Evolutionary conservation across 1,140 invertebrate genomes (phyloP).

Genomic region (Eupeodes corollae): DNA sequence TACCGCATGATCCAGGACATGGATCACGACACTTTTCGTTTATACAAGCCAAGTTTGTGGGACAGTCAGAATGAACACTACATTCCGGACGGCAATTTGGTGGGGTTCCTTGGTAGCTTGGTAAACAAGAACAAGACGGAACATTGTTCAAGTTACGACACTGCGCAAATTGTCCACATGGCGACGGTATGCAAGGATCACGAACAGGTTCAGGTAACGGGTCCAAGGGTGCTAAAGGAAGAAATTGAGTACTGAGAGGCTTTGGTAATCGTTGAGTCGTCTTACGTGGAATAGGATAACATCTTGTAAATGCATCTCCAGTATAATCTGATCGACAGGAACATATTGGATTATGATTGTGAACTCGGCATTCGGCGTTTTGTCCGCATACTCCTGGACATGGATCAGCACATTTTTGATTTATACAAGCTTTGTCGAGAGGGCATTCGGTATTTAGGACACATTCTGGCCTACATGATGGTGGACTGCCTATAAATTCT

Average conservation of each 20-base stretch:
- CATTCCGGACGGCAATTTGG: constrained; percentile 60
- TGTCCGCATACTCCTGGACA: constrained; percentile 67
- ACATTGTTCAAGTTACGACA: constrained; percentile 58
- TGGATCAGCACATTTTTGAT: constrained; percentile 70
- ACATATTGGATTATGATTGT: constrained; percentile 69
- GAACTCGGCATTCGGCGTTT: constrained; percentile 64
- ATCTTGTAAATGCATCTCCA: constrained; percentile 68
- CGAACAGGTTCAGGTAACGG: constrained; percentile 1
- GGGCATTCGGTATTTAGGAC: constrained; percentile 66
- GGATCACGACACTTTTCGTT: constrained; percentile 73
- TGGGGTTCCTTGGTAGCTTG: constrained; percentile 57
- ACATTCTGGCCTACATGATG: constrained; percentile 66
- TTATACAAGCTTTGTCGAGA: constrained; percentile 61
- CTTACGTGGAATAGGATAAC: constrained; percentile 46
- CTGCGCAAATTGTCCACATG: constrained; percentile 58
- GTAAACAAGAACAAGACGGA: constrained; percentile 62
- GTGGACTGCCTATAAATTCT: constrained; percentile 59
- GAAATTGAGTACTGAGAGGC: no score
- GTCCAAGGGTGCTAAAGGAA: background rate
- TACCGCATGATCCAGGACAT: constrained; percentile 65
- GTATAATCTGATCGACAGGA: constrained; percentile 60
- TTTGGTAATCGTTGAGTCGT: constrained; percentile 11
- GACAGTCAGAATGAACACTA: constrained; percentile 57
- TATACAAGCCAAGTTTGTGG: constrained; percentile 54
- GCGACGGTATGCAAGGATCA: constrained; percentile 49